Conservation (phyloP, 1,140 invertebrate genomes). For the Octopus bimaculoides region DNA sequence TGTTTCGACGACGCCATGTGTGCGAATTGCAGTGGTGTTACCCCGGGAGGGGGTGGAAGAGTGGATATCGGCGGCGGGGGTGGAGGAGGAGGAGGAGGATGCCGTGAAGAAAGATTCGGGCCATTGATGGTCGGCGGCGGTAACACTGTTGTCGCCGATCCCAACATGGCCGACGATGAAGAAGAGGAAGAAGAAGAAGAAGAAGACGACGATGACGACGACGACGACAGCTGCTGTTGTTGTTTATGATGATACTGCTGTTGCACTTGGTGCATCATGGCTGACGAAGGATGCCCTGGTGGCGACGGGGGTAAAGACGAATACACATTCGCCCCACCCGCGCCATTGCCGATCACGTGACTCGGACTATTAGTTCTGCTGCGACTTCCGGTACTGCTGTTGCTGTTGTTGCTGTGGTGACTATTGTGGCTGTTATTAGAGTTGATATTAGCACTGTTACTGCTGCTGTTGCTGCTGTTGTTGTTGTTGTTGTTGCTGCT, state of each 20-base stretch:
- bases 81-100: not conserved
- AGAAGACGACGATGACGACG: not conserved
- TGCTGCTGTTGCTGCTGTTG: too few species aligned
- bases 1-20: not conserved
- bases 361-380: not conserved
- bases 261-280: not conserved
- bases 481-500: too few species aligned
- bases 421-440: too few species aligned
- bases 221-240: not conserved
- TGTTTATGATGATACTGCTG: not conserved
- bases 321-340: not conserved
- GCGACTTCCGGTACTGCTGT: not conserved
- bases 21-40: too few species aligned
- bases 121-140: not conserved
- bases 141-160: not conserved
- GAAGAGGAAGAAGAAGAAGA: not conserved
- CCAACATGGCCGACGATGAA: not conserved
- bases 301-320: not conserved
- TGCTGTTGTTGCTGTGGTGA: not conserved
- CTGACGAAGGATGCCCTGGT: not conserved
- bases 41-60: not conserved
- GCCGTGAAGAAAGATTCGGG: not conserved
- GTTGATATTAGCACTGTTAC: too few species aligned
- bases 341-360: not conserved
- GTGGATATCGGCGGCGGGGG: not conserved